A percentile compares a stretch with the other conserved stretches of the same genome.
Conservation (phyloP, 1,140 invertebrate genomes). For the Macrocentrus cingulum region DNA sequence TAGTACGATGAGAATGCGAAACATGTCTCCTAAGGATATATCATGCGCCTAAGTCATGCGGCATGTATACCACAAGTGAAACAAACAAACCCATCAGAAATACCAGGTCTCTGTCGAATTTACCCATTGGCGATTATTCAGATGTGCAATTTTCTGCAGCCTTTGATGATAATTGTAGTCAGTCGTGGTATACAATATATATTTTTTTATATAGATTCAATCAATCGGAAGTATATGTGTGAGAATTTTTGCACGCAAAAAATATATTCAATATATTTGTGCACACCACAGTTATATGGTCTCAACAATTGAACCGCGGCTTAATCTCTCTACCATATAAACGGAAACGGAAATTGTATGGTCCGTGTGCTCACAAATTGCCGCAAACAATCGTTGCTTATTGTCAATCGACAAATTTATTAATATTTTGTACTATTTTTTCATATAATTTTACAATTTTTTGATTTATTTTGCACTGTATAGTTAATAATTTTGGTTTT, state of each 20-base stretch:
- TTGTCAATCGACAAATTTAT: not conserved
- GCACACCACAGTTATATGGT: not conserved
- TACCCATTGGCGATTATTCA: no score
- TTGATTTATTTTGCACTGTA: no score
- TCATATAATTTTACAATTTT: not conserved
- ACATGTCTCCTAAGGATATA: no score
- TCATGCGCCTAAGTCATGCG: no score
- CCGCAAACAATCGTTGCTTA: slow-evolving; percentile 1
- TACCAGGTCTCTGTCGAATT: no score
- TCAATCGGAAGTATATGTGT: not conserved
- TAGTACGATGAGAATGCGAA: no score
- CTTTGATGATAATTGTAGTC: not conserved
- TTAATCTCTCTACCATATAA: not conserved
- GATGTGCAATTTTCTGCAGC: not conserved
- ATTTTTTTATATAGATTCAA: not conserved
- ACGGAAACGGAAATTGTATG: slow-evolving; percentile 2
- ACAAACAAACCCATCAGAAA: no score
- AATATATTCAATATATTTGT: slow-evolving; percentile 9
- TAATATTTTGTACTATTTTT: not conserved
- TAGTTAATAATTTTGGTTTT: no score
- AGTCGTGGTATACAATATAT: not conserved
- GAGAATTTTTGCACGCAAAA: not conserved
- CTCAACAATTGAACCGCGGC: not conserved
- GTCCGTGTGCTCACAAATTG: slow-evolving; percentile 13
- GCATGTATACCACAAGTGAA: not conserved